Evolutionary conservation across 2,797 vertebrate genomes (phyloP).

Genomic region (Natrix natrix): DNA sequence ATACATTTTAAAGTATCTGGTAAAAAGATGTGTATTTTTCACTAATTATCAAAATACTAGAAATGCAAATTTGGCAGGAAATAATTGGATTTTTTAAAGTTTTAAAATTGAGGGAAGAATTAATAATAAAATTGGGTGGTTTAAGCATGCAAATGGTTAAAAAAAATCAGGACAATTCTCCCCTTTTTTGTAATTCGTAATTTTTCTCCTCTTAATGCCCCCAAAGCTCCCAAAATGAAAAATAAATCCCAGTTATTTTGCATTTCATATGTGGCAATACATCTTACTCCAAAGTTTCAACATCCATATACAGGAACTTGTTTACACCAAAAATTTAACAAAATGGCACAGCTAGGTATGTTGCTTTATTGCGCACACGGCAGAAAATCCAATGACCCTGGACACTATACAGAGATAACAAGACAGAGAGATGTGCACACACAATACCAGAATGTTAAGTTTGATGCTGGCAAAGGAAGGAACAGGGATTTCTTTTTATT

Average conservation of each 20-base stretch:
- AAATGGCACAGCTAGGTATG: not conserved
- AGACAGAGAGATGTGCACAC: not conserved
- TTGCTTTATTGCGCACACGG: not conserved
- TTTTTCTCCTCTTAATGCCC: not conserved
- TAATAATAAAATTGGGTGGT: not conserved
- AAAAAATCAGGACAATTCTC: not conserved
- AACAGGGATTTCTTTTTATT: not conserved
- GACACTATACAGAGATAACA: not conserved
- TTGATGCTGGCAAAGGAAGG: not conserved
- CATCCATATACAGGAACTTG: not conserved
- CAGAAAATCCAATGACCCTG: not conserved
- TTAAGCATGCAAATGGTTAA: not conserved
- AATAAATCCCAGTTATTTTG: not conserved
- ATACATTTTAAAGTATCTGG: not conserved
- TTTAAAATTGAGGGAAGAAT: not conserved
- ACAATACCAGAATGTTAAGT: not conserved
- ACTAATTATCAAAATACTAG: not conserved
- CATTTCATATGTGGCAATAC: not conserved
- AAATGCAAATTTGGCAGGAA: not conserved
- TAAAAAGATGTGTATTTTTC: not conserved
- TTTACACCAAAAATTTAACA: not conserved
- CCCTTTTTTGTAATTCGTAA: not conserved
- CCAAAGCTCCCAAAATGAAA: not conserved
- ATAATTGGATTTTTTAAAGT: not conserved
- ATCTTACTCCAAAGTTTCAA: not conserved